Percentiles rank a stretch among this genome's conserved stretches.
Conservation (phyloP, 2,113 vertebrate genomes). For the Phylloscopus trochiloides region DNA sequence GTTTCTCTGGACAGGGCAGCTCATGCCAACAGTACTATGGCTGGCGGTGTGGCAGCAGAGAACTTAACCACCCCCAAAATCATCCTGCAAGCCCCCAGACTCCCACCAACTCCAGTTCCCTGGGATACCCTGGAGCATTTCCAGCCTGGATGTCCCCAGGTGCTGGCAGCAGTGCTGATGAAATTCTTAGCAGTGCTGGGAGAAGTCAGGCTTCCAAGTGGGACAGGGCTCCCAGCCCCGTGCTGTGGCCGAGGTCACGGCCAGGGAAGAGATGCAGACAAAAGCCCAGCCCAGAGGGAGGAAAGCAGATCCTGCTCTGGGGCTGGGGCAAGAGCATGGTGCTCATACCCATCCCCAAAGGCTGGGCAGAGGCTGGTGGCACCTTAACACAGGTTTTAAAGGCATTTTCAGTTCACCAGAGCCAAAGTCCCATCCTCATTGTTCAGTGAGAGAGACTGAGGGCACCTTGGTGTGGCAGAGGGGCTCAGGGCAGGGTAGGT, state of each 20-base stretch:
- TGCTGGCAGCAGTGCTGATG: rapidly evolving
- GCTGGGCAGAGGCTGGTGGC: neutral
- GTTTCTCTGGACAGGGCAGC: neutral
- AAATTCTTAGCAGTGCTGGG: neutral
- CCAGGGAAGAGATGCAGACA: neutral
- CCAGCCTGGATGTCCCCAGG: rapidly evolving
- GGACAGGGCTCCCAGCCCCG: neutral
- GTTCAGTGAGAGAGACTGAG: neutral
- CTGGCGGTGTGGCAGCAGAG: neutral
- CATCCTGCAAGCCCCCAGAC: rapidly evolving
- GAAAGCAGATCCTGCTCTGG: neutral
- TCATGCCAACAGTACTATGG: neutral
- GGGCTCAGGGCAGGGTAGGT: neutral
- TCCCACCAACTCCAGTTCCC: neutral
- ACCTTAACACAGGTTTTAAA: neutral
- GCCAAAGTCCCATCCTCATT: neutral
- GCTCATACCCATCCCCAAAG: rapidly evolving
- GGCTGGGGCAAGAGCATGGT: rapidly evolving
- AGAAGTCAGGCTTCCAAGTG: neutral
- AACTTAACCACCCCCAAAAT: neutral
- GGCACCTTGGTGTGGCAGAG: rapidly evolving
- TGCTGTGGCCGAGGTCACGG: rapidly evolving
- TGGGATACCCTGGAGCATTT: neutral
- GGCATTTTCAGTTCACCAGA: neutral
- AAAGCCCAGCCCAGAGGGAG: neutral